Percentiles rank a stretch among this genome's conserved stretches.
Evolutionary conservation across 2,888 invertebrate species (phyloP).

Genomic region (Drosophila yooni): DNA sequence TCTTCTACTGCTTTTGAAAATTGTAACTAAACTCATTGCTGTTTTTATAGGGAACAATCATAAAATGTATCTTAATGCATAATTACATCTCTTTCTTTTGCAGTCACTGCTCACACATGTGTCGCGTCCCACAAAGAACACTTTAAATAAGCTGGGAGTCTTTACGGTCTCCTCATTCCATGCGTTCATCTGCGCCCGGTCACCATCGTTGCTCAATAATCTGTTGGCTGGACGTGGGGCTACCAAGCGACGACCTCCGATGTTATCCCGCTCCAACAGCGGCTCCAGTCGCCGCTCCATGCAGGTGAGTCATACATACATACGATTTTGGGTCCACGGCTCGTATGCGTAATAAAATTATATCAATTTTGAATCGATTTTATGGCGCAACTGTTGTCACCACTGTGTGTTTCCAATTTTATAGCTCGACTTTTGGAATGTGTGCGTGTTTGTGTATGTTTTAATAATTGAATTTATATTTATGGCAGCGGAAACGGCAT

Average conservation of each 20-base stretch:
- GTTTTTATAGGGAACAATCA: background rate
- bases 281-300: slow-evolving; percentile 94
- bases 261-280: slow-evolving; percentile 95
- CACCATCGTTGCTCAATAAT: slow-evolving; percentile 96
- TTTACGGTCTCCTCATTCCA: slow-evolving; percentile 99
- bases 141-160: slow-evolving; percentile 96
- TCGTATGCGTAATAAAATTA: slow-evolving; percentile 75
- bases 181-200: slow-evolving; percentile 98
- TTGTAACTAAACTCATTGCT: too few relatives aligned
- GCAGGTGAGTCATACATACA: slow-evolving; percentile 87
- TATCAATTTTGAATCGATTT: slow-evolving; percentile 70
- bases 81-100: slow-evolving; percentile 79
- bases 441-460: slow-evolving; percentile 27
- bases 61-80: background rate
- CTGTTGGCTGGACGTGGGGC: slow-evolving; percentile 95
- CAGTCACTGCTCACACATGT: slow-evolving; percentile 98
- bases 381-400: slow-evolving; percentile 43
- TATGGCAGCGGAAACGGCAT: slow-evolving; percentile 73
- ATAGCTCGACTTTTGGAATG: slow-evolving; percentile 18
- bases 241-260: slow-evolving; percentile 95
- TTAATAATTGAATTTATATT: slow-evolving; percentile 74
- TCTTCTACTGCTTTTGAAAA: background rate
- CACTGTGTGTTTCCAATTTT: slow-evolving; percentile 48
- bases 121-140: slow-evolving; percentile 96
- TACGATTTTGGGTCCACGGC: slow-evolving; percentile 24